A percentile compares a stretch with the other conserved stretches of the same genome.
Evolutionary conservation across 2,797 vertebrate genomes (phyloP).

Genomic region (Chromobotia macracanthus): DNA sequence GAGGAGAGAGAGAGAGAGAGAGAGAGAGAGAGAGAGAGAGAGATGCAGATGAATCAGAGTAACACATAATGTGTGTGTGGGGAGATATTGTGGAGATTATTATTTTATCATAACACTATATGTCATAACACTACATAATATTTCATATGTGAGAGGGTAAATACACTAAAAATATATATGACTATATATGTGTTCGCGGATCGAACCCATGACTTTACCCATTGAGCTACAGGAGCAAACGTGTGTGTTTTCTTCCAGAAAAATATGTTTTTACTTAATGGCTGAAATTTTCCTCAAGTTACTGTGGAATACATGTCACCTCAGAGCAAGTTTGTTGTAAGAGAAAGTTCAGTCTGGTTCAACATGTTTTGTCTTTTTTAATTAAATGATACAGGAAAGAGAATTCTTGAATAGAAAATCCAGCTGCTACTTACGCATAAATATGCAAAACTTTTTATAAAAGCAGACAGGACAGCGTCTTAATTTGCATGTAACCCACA

Average conservation of each 20-base stretch:
- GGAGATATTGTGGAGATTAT: too few relatives aligned
- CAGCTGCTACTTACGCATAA: conserved; percentile 49
- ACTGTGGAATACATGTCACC: neutral
- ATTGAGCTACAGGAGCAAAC: neutral
- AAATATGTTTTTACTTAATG: too few relatives aligned
- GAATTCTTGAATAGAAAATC: conserved; percentile 11
- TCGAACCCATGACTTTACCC: neutral
- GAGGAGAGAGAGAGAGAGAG: conserved; percentile 54
- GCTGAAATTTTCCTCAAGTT: too few relatives aligned
- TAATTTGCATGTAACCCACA: conserved; percentile 50
- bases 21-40: conserved; percentile 15
- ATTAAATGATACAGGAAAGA: conserved; percentile 45
- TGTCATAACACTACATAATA: too few relatives aligned
- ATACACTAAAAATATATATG: too few relatives aligned
- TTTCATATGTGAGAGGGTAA: neutral
- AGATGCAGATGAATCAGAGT: conserved; percentile 45
- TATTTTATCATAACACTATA: neutral
- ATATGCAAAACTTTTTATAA: conserved; percentile 57
- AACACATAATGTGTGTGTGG: neutral
- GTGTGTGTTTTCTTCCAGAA: neutral
- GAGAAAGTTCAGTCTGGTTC: neutral
- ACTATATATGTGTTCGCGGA: too few relatives aligned
- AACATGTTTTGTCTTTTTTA: conserved; percentile 35
- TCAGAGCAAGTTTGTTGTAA: neutral
- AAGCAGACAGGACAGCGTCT: conserved; percentile 36